A percentile compares a stretch with the other conserved stretches of the same genome.
Evolutionary conservation across 2,113 vertebrate species (phyloP).

Genomic region (rabbit (Oryctolagus cuniculus)): mOryCun1.1 NC_091432.1:84698001-84698500

Average conservation of each 20-base stretch:
- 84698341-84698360: too few species aligned
- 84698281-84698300: neutral
- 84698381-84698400: neutral
- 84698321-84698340: rapidly evolving
- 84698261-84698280: neutral
- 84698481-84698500: neutral
- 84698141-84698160: rapidly evolving
- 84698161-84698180: neutral
- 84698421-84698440: neutral
- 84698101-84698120: rapidly evolving
- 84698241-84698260: neutral
- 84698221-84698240: neutral
- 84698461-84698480: neutral
- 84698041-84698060: slow-evolving; percentile 25
- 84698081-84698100: neutral
- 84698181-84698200: neutral
- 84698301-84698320: neutral
- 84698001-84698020: neutral
- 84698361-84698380: neutral
- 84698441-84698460: neutral
- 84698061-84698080: neutral
- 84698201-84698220: too few species aligned
- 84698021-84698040: neutral
- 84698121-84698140: neutral
- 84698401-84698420: neutral